These are phyloP conservation scores for Microcaecilia unicolor DNA, from an alignment of 2,797 vertebrate species.

Conservation along the genomic window DNA sequence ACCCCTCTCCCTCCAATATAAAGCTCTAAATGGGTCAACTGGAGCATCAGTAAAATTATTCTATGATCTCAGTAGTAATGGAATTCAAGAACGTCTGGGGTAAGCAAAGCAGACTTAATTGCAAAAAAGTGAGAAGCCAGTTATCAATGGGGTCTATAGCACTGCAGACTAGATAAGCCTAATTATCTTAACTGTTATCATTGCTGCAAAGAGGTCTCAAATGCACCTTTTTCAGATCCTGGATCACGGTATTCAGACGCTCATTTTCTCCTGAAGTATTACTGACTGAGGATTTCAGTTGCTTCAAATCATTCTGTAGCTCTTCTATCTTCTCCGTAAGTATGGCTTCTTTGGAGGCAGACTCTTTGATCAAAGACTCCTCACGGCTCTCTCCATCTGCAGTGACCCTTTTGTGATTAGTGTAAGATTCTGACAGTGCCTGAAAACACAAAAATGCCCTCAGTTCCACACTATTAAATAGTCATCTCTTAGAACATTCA, in stretches of 20 bases:
- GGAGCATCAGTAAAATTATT: too few relatives aligned
- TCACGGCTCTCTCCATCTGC: conserved; percentile 74
- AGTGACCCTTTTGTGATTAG: conserved; percentile 67
- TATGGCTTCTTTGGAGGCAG: conserved; percentile 70
- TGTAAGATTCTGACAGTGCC: conserved; percentile 70
- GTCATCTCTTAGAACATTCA: not conserved
- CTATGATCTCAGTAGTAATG: too few relatives aligned
- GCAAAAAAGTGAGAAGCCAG: too few relatives aligned
- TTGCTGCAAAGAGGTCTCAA: too few relatives aligned
- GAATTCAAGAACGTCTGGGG: too few relatives aligned
- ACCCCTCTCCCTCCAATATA: too few relatives aligned
- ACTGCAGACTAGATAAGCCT: not conserved
- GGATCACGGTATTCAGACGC: conserved; percentile 42
- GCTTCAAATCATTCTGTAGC: conserved; percentile 64
- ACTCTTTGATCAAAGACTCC: conserved; percentile 68
- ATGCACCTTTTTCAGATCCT: conserved; percentile 65
- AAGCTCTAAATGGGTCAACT: too few relatives aligned
- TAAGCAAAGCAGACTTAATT: too few relatives aligned
- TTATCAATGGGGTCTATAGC: too few relatives aligned
- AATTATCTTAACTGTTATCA: too few relatives aligned
- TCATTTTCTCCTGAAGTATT: conserved; percentile 66
- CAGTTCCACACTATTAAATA: not conserved
- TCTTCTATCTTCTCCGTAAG: conserved; percentile 65
- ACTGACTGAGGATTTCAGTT: conserved; percentile 52
- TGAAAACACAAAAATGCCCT: too few relatives aligned